A percentile compares a stretch with the other conserved stretches of the same genome.
Conservation (phyloP, 2,113 vertebrate species). For the Hyla sarda region DNA sequence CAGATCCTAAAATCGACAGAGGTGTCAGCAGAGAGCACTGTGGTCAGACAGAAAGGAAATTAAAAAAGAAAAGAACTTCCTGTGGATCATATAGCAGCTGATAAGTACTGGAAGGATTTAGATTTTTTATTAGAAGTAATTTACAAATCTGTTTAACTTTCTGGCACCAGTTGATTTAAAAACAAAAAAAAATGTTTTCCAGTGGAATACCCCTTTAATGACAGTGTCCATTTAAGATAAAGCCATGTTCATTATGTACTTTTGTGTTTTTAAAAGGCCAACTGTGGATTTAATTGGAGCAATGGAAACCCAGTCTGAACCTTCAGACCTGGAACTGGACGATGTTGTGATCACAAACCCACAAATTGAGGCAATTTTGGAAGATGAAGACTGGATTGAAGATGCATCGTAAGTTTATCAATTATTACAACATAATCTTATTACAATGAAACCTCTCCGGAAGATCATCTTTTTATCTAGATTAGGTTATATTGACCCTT, state of each 20-base stretch:
- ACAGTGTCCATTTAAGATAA: not conserved
- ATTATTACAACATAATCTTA: not conserved
- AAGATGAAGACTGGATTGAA: slow-evolving; percentile 96
- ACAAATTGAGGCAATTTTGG: slow-evolving; percentile 95
- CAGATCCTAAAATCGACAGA: no score
- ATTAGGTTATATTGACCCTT: no score
- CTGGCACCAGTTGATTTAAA: no score
- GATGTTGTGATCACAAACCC: slow-evolving; percentile 98
- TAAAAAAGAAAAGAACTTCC: no score
- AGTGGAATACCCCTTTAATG: no score
- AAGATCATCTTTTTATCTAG: not conserved
- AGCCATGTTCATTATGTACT: not conserved
- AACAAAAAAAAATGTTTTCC: no score
- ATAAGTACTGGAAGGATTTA: no score
- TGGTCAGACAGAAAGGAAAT: no score
- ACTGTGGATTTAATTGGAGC: slow-evolving; percentile 92
- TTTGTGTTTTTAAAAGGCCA: slow-evolving; percentile 74
- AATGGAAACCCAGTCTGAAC: slow-evolving; percentile 91
- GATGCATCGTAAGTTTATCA: slow-evolving; percentile 87
- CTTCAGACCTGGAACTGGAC: slow-evolving; percentile 91
- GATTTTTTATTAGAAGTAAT: no score
- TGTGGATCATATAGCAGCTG: no score
- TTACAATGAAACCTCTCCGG: not conserved
- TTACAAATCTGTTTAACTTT: no score
- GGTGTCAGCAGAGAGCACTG: no score